phyloP scores from a whole-genome alignment of 2,888 invertebrate species.

The Bibio marci region DNA sequence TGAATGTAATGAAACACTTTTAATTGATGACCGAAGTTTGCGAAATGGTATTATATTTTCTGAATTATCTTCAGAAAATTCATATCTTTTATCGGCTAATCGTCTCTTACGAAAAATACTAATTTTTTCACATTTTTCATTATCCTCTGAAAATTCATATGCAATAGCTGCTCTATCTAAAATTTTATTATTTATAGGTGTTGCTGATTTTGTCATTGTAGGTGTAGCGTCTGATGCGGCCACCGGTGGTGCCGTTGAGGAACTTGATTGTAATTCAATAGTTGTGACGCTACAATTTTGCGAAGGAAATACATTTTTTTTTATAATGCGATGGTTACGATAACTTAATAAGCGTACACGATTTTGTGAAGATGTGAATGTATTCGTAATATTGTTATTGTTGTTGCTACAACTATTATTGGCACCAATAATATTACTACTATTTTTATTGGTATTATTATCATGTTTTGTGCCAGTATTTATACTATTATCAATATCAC shows the following conservation, averaged over 20 bases:
- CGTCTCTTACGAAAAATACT: conserved; percentile 70
- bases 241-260: neutral
- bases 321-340: conserved; percentile 24
- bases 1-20: conserved; percentile 11
- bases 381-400: too few species aligned
- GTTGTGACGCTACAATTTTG: conserved; percentile 23
- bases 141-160: conserved; percentile 73
- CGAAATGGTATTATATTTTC: conserved; percentile 39
- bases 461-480: too few species aligned
- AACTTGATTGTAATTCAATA: conserved; percentile 16
- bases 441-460: too few species aligned
- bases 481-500: conserved; percentile 6
- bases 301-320: conserved; percentile 18
- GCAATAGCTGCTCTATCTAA: conserved; percentile 45
- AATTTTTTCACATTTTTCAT: conserved; percentile 71
- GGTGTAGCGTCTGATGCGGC: neutral
- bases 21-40: conserved; percentile 12
- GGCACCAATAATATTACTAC: neutral
- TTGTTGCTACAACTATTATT: neutral
- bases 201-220: conserved; percentile 12
- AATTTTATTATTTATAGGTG: conserved; percentile 8
- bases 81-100: conserved; percentile 81
- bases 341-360: conserved; percentile 16
- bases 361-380: too few species aligned
- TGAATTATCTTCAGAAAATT: conserved; percentile 65